Conservation (phyloP, 2,888 invertebrate genomes). For the Merodon equestris region DNA sequence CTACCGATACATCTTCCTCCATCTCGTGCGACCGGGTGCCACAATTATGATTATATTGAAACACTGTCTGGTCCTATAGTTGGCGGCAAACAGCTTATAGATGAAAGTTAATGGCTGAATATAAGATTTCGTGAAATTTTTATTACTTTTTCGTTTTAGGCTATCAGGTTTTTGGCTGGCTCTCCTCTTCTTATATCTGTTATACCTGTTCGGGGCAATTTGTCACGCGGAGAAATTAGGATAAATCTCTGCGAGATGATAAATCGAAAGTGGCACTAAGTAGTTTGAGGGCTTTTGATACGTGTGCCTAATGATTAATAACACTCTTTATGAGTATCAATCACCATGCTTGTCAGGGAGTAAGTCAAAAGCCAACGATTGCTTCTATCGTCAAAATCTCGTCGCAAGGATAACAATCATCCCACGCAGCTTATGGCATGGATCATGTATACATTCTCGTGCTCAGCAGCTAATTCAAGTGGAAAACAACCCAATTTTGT, state of each 20-base stretch:
- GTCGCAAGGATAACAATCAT: conserved; percentile 50
- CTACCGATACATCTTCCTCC: conserved; percentile 31
- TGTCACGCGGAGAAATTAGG: conserved; percentile 49
- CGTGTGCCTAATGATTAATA: too few relatives aligned
- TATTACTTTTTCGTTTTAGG: conserved; percentile 43
- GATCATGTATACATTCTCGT: too few relatives aligned
- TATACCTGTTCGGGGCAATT: conserved; percentile 27
- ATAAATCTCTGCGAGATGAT: conserved; percentile 30
- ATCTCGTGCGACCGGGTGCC: conserved; percentile 8
- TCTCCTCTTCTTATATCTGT: background rate
- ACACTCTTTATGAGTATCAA: conserved; percentile 32
- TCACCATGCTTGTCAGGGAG: conserved; percentile 9
- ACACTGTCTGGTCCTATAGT: too few relatives aligned
- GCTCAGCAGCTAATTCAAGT: conserved; percentile 75
- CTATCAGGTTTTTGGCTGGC: conserved; percentile 25
- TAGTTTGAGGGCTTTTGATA: conserved; percentile 30
- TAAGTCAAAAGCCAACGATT: too few relatives aligned
- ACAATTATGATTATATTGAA: conserved; percentile 55
- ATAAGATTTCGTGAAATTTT: conserved; percentile 57
- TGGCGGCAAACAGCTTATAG: conserved; percentile 46
- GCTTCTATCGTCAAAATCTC: conserved; percentile 11
- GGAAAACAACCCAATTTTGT: conserved; percentile 78
- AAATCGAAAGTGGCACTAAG: conserved; percentile 42
- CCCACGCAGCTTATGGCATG: background rate
- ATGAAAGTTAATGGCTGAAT: conserved; percentile 35